Evolutionary conservation across 2,113 vertebrate species (phyloP), one percentile per base, ranked within the genome.

Genomic region (Synodontis membranacea): DNA sequence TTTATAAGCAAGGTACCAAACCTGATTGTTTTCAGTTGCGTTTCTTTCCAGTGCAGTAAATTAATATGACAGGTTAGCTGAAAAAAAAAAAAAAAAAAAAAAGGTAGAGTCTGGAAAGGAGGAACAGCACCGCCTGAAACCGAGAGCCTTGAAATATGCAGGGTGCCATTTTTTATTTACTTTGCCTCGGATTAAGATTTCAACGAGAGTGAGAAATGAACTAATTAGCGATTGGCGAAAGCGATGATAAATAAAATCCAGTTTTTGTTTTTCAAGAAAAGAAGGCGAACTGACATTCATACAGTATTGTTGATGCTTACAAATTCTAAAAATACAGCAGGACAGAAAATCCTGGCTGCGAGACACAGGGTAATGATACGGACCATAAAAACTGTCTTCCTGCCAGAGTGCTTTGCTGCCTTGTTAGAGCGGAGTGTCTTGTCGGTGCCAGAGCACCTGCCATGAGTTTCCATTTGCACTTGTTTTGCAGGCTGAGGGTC

Each of bases 331-430:
- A 74, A 84, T 84, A 84, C 66, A 23, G 37, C 50, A 42, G 1
- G 21, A 72, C 21, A 5, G 25, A 4, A 56, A 74, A 31, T 44
- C 50, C 39, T 58, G 68, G 52, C 70, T 84, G 15, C 15, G 14
- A 74, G 83, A 84, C 83, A 46, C 39, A 11, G 70, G 70, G 83
- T 84, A 84, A 84, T 62, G 83, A 84, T 84, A 60, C 70, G 28
- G 39, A 44, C 39, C 42, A 62, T 66, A 80, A 85, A 68, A 28
- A 15, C 42, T 23, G 11, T 50, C 54, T 64, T 78, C 58, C 70
- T 64, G 84, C 34, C 50, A 11, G 68, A 44, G 37, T 39, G 23
- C 54, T 56, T 21, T 31, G 34, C 34, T 28, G 66, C 34, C 70
- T 78, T 76, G 72, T 85, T 85, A 85, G 72, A 62, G 23, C 46